A percentile compares a stretch with the other conserved stretches of the same genome.
These are phyloP conservation scores for Sebastes goodei DNA, from an alignment of 2,797 vertebrate species.

Conservation along the genomic window DNA sequence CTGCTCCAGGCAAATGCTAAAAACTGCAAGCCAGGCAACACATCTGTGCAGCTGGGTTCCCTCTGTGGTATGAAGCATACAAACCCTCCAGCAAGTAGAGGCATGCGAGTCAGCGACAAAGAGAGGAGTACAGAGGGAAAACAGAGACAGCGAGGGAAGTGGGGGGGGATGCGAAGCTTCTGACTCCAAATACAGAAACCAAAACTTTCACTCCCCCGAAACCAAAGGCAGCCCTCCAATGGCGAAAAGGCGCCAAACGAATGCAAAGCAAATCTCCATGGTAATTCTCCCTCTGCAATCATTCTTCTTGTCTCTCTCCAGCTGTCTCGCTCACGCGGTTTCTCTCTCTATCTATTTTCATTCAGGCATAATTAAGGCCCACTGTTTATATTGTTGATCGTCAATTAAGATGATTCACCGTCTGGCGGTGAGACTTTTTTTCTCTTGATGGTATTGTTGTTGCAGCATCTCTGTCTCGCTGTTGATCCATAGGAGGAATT, in stretches of 20 bases:
- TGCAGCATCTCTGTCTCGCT: slow-evolving; percentile 34
- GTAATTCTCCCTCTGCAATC: slow-evolving; percentile 33
- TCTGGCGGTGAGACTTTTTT: slow-evolving; percentile 36
- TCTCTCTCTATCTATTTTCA: slow-evolving; percentile 60
- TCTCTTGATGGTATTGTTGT: slow-evolving; percentile 43
- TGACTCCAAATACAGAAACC: slow-evolving; percentile 39
- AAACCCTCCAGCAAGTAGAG: slow-evolving; percentile 54
- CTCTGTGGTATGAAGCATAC: slow-evolving; percentile 40
- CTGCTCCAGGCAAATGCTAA: slow-evolving; percentile 63
- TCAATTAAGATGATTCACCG: slow-evolving; percentile 73
- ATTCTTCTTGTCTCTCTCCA: slow-evolving; percentile 39
- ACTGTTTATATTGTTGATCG: slow-evolving; percentile 68
- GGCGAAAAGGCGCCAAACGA: slow-evolving; percentile 16
- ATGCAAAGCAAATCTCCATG: slow-evolving; percentile 31
- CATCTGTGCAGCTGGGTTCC: slow-evolving; percentile 73
- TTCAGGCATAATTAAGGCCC: slow-evolving; percentile 69
- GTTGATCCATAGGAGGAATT: slow-evolving; percentile 48
- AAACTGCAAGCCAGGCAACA: slow-evolving; percentile 66
- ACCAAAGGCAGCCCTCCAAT: slow-evolving; percentile 29
- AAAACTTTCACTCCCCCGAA: slow-evolving; percentile 41
- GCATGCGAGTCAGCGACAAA: slow-evolving; percentile 35
- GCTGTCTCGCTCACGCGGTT: slow-evolving; percentile 33
- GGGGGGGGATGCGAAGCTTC: slow-evolving; percentile 10
- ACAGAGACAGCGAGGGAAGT: slow-evolving; percentile 19
- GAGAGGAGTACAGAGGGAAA: slow-evolving; percentile 25